A percentile compares a stretch with the other conserved stretches of the same genome.
Conservation (phyloP, 2,888 invertebrate genomes). For the Tuta absoluta region DNA sequence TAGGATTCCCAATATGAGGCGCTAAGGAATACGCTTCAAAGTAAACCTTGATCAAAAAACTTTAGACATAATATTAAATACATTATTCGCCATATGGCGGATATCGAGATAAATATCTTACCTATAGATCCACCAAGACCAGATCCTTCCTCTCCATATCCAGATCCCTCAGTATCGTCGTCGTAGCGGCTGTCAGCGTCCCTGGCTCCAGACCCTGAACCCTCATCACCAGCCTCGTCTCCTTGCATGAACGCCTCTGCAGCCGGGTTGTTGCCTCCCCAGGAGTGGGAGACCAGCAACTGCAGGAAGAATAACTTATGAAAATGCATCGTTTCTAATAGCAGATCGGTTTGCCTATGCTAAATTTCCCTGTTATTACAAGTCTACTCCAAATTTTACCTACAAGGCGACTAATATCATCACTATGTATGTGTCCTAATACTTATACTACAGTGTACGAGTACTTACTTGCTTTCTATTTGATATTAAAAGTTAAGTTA, state of each 20-base stretch:
- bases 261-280: constrained; percentile 54
- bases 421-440: too few species aligned
- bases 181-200: constrained; percentile 74
- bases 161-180: constrained; percentile 73
- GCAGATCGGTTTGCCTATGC: neutral
- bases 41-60: too few species aligned
- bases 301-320: constrained; percentile 37
- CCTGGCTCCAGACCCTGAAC: constrained; percentile 82
- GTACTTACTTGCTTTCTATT: too few species aligned
- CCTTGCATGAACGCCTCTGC: constrained; percentile 81
- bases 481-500: too few species aligned
- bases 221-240: constrained; percentile 80
- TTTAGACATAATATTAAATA: too few species aligned
- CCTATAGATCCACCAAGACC: constrained; percentile 43
- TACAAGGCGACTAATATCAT: too few species aligned
- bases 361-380: too few species aligned
- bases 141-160: constrained; percentile 71
- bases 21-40: too few species aligned
- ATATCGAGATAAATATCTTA: neutral
- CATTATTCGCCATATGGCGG: too few species aligned
- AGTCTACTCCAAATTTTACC: too few species aligned
- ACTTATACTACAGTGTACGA: too few species aligned
- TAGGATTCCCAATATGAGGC: too few species aligned
- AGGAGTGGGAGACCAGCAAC: constrained; percentile 67
- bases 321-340: neutral